phyloP scores from a whole-genome alignment of 2,797 vertebrate species.

The Enteromius argenteus region DNA sequence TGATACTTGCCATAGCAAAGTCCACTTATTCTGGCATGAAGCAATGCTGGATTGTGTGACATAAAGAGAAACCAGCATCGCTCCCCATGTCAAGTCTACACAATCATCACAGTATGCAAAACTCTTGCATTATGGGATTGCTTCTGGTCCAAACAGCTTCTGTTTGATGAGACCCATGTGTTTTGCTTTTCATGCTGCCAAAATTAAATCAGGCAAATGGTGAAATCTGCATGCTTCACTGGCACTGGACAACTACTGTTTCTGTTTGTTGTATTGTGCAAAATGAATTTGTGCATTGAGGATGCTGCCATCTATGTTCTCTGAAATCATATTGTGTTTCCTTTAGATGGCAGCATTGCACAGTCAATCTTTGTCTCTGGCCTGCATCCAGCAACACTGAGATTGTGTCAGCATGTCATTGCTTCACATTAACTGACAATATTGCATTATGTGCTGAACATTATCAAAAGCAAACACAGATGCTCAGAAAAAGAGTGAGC shows the following conservation, averaged over 20 bases:
- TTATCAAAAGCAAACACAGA: background rate
- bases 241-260: background rate
- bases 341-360: slow-evolving; percentile 56
- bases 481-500: background rate
- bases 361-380: background rate
- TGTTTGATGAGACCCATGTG: background rate
- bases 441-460: background rate
- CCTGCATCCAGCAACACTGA: background rate
- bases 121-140: background rate
- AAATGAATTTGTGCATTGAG: background rate
- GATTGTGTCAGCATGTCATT: background rate
- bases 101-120: background rate
- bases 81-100: background rate
- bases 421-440: background rate
- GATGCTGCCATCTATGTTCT: background rate
- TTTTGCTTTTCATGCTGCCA: background rate
- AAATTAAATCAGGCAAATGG: slow-evolving; percentile 14
- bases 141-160: background rate
- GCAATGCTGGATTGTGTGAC: background rate
- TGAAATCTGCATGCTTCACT: background rate
- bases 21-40: background rate
- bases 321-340: background rate
- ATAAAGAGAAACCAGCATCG: background rate
- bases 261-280: background rate
- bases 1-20: background rate